Evolutionary conservation across 2,797 vertebrate genomes (phyloP), one percentile per base, ranked within the genome.

Genomic region (Picus viridis): DNA sequence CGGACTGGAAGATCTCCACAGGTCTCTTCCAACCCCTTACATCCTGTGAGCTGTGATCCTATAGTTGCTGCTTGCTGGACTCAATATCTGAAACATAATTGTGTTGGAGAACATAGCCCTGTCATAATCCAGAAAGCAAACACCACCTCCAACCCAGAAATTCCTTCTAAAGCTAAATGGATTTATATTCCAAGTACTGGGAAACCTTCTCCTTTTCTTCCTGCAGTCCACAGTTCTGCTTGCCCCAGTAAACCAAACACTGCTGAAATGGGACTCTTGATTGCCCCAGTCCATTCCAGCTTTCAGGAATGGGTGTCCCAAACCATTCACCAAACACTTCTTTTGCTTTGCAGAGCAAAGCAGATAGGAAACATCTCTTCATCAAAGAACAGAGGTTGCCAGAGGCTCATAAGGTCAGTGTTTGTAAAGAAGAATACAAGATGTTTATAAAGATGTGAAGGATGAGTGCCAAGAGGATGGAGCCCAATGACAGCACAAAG

Each of bases 381-480:
- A 95, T 96, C 91, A 96, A 92, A 94, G 74, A 70, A 94, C 61
- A 88, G 14, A 89, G 51, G 96, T 94, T 90, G 71, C 65, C 89
- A 95, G 82, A 94, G 65, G 19, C 59, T 91, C 74, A 30, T 90
- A 95, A 96, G 58, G 88, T 95, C 83, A 95, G 51, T 24, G 45
- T 18, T 39, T 62, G 12, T 23, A 49, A 49, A 49, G 47, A 49
- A n/a, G 20, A 6, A 68, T 17, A 20, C 9, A 47, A 41, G 41
- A 14, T 41, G 12, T 41, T 41, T 41, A 13, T 41, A 41, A 41
- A 41, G 41, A 41, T 41, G 41, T 41, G 5, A 13, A 39, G 39
- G 39, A 12, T 10, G 39, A 39, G 39, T 39, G 39, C 39, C n/a
- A n/a, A n/a, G n/a, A 14, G 41, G 12, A 13, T 41, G 41, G 41